These are phyloP conservation scores for Caerostris darwini DNA, from an alignment of 1,140 invertebrate genomes.

Conservation along the genomic window DNA sequence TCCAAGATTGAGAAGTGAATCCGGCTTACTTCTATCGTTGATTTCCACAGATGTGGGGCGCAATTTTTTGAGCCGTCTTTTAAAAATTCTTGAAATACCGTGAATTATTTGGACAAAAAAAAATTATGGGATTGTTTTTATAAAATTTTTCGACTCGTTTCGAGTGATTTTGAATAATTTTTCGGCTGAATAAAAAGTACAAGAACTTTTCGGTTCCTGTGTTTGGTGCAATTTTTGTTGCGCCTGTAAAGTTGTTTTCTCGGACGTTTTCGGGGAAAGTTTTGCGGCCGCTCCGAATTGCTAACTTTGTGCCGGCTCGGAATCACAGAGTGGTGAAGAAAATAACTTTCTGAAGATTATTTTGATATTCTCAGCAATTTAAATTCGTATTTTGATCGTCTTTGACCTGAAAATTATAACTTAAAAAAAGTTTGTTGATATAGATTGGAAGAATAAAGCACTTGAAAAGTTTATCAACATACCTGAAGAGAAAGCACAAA, in stretches of 20 bases:
- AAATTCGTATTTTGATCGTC: too few relatives aligned
- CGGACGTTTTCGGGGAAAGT: not conserved
- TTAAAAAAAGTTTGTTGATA: too few relatives aligned
- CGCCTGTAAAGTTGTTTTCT: conserved; percentile 35
- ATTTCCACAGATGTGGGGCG: not conserved
- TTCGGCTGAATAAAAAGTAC: not conserved
- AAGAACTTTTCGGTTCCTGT: not conserved
- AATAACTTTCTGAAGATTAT: not conserved
- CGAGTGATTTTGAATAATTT: not conserved
- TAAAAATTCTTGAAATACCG: not conserved
- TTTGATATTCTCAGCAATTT: not conserved
- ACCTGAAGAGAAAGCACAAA: too few relatives aligned
- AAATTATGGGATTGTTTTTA: too few relatives aligned
- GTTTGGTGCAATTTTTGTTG: not conserved
- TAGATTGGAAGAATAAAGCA: too few relatives aligned
- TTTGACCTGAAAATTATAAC: too few relatives aligned
- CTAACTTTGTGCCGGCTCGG: conserved; percentile 26
- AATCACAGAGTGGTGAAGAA: not conserved
- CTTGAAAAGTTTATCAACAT: too few relatives aligned
- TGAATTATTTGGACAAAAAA: too few relatives aligned
- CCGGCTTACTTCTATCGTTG: conserved; percentile 46
- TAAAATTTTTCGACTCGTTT: too few relatives aligned
- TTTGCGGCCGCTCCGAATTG: conserved; percentile 28
- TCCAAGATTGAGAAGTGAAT: conserved; percentile 19
- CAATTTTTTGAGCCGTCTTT: not conserved